phyloP scores from a whole-genome alignment of 2,888 invertebrate genomes.

The Mythimna lalbum region DNA sequence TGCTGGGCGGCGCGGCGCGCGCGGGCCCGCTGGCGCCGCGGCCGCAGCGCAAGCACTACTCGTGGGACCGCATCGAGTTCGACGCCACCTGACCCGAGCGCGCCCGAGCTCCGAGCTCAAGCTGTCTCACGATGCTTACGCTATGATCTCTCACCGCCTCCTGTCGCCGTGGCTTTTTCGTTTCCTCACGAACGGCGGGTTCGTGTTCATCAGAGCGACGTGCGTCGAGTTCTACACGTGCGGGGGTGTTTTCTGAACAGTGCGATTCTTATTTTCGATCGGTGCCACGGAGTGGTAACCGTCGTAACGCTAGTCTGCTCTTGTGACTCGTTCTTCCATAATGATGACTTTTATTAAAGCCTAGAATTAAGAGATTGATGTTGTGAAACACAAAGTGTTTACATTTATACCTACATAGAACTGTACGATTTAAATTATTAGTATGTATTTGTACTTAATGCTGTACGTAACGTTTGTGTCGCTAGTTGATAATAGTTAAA shows the following conservation, averaged over 20 bases:
- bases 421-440: constrained; percentile 73
- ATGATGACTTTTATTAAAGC: constrained; percentile 77
- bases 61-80: constrained; percentile 95
- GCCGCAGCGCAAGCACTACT: constrained; percentile 92
- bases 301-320: constrained; percentile 79
- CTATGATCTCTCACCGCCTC: constrained; percentile 72
- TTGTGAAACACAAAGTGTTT: constrained; percentile 85
- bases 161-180: constrained; percentile 27
- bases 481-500: constrained; percentile 84
- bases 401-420: constrained; percentile 66
- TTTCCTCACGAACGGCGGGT: constrained; percentile 27
- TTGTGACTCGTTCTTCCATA: constrained; percentile 83
- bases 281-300: constrained; percentile 74
- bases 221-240: constrained; percentile 33
- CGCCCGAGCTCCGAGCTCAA: constrained; percentile 42
- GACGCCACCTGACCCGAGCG: constrained; percentile 90
- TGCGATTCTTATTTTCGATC: constrained; percentile 45
- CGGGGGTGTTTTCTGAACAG: constrained; percentile 37
- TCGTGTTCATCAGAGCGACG: constrained; percentile 35
- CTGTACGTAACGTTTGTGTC: constrained; percentile 83
- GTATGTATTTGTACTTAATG: constrained; percentile 83
- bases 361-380: constrained; percentile 70
- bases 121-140: constrained; percentile 66
- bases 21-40: constrained; percentile 91
- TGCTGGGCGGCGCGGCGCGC: constrained; percentile 92